Conservation (phyloP, 2,797 vertebrate species). For the Cirrhinus molitorella region DNA sequence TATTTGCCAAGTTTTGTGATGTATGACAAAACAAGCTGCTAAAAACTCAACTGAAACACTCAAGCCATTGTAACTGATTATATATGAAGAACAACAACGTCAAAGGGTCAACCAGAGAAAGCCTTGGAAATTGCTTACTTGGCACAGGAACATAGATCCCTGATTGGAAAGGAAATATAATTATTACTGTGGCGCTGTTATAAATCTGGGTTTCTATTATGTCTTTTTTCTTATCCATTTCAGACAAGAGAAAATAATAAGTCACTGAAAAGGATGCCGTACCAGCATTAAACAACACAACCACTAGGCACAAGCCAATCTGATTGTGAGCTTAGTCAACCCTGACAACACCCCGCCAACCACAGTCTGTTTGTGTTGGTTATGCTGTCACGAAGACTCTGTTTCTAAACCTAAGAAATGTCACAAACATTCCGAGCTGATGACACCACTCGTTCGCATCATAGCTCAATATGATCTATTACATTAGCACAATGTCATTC, state of each 20-base stretch:
- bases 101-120: not conserved
- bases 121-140: not conserved
- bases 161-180: not conserved
- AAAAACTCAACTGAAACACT: not conserved
- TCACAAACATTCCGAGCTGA: conserved; percentile 12
- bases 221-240: not conserved
- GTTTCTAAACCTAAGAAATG: conserved; percentile 11
- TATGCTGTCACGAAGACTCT: not conserved
- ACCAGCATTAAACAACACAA: conserved; percentile 25
- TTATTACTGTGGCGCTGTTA: not conserved
- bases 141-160: not conserved
- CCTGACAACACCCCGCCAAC: conserved; percentile 26
- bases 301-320: not conserved
- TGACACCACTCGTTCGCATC: conserved; percentile 7
- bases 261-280: not conserved
- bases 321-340: conserved; percentile 22
- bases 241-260: conserved; percentile 26
- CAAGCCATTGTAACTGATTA: not conserved
- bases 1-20: not conserved
- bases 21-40: not conserved
- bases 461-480: conserved; percentile 35
- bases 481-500: conserved; percentile 40
- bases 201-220: not conserved
- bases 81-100: not conserved
- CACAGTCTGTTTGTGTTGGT: conserved; percentile 28